These are phyloP conservation scores for Tinea semifulvella DNA, from an alignment of 2,888 invertebrate species.

Conservation along the genomic window DNA sequence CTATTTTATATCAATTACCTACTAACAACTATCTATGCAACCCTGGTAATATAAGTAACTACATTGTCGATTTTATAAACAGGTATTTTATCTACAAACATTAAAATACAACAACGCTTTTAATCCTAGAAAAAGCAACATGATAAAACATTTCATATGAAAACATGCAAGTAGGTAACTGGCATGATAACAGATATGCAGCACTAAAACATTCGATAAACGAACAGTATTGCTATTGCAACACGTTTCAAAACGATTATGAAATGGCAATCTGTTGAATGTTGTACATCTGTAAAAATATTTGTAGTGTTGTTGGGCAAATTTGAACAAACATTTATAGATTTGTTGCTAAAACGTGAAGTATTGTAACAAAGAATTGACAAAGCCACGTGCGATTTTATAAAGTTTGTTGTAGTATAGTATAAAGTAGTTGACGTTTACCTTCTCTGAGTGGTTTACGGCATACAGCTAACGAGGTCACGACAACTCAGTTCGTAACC, in stretches of 20 bases:
- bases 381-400: constrained; percentile 9
- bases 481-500: constrained; percentile 12
- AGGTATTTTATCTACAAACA: neutral
- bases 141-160: neutral
- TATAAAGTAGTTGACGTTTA: constrained; percentile 11
- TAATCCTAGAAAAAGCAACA: neutral
- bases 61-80: no score
- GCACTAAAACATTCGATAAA: constrained; percentile 2
- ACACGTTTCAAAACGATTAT: constrained; percentile 4
- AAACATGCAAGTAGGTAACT: neutral
- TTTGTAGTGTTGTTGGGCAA: neutral
- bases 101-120: neutral
- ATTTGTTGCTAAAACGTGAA: neutral
- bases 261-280: constrained; percentile 8
- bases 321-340: neutral
- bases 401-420: neutral
- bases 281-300: constrained; percentile 7
- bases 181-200: neutral
- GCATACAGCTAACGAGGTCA: constrained; percentile 22
- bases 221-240: neutral
- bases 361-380: neutral
- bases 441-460: constrained; percentile 18
- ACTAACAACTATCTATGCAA: no score
- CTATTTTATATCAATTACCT: no score
- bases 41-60: no score